phyloP scores from a whole-genome alignment of 2,888 invertebrate genomes.

The Quadroppia sp. region DNA sequence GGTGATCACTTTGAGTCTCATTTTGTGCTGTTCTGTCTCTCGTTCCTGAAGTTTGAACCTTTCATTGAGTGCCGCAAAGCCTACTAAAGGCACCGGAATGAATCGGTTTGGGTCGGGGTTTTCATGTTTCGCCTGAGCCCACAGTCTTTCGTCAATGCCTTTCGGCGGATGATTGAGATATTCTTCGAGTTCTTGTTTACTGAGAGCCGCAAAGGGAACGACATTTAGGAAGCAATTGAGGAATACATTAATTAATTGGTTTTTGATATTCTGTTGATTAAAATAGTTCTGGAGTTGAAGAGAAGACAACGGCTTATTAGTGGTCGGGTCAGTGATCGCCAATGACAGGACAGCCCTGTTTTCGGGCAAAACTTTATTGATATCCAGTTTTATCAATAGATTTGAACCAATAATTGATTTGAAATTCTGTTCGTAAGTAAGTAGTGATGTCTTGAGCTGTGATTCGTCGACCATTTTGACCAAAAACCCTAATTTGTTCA shows the following conservation, averaged over 20 bases:
- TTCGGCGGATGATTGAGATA: conserved; percentile 86
- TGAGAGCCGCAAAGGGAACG: conserved; percentile 42
- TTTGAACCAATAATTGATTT: conserved; percentile 39
- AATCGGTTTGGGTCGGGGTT: conserved; percentile 87
- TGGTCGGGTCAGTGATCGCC: conserved; percentile 39
- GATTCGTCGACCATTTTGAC: conserved; percentile 56
- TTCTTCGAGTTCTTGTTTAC: conserved; percentile 64
- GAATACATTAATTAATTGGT: conserved; percentile 42
- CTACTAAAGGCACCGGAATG: conserved; percentile 89
- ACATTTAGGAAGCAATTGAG: conserved; percentile 41
- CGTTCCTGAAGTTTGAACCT: conserved; percentile 70
- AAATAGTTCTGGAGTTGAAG: conserved; percentile 39
- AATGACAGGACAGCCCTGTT: conserved; percentile 42
- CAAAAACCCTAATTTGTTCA: conserved; percentile 41
- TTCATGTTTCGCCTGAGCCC: conserved; percentile 93
- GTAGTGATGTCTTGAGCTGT: conserved; percentile 60
- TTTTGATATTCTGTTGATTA: conserved; percentile 41
- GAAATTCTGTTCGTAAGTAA: conserved; percentile 43
- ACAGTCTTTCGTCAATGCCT: conserved; percentile 81
- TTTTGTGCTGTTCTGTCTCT: conserved; percentile 70
- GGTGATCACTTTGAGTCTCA: conserved; percentile 69
- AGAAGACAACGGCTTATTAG: conserved; percentile 41
- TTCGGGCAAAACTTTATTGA: conserved; percentile 42
- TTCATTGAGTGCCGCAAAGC: conserved; percentile 67
- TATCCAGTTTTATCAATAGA: conserved; percentile 40